A percentile compares a stretch with the other conserved stretches of the same genome.
These are phyloP conservation scores for Lates japonicus DNA, from an alignment of 2,797 vertebrate genomes.

Conservation along the genomic window DNA sequence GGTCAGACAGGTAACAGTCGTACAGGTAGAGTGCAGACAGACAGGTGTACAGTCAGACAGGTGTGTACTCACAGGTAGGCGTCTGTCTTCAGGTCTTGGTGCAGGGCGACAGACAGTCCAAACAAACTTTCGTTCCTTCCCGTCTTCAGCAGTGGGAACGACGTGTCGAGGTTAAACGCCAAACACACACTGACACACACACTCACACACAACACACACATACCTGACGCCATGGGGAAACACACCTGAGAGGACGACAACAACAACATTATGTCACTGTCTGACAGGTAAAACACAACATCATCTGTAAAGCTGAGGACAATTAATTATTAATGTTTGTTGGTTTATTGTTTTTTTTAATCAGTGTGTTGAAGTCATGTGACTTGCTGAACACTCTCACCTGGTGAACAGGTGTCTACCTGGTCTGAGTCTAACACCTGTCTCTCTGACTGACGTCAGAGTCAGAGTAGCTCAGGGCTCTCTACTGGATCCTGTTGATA, in stretches of 20 bases:
- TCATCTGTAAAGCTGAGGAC: no score
- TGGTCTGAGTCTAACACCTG: no score
- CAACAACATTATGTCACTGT: neutral
- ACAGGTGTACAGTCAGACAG: neutral
- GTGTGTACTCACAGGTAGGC: constrained; percentile 53
- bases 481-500: neutral
- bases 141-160: constrained; percentile 62
- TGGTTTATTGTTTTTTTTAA: no score
- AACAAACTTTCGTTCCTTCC: constrained; percentile 52
- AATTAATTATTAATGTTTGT: no score
- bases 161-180: constrained; percentile 65
- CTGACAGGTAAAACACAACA: neutral
- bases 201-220: constrained; percentile 20
- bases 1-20: no score
- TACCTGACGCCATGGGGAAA: constrained; percentile 55
- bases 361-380: neutral
- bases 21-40: neutral
- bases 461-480: neutral
- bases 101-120: constrained; percentile 69
- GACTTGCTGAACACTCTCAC: neutral
- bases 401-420: no score
- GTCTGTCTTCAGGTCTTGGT: constrained; percentile 54
- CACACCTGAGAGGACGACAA: constrained; percentile 23
- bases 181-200: constrained; percentile 17
- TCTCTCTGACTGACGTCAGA: neutral